A percentile compares a stretch with the other conserved stretches of the same genome.
Conservation (phyloP, 2,797 vertebrate genomes). For the Clarias fuscus region DNA sequence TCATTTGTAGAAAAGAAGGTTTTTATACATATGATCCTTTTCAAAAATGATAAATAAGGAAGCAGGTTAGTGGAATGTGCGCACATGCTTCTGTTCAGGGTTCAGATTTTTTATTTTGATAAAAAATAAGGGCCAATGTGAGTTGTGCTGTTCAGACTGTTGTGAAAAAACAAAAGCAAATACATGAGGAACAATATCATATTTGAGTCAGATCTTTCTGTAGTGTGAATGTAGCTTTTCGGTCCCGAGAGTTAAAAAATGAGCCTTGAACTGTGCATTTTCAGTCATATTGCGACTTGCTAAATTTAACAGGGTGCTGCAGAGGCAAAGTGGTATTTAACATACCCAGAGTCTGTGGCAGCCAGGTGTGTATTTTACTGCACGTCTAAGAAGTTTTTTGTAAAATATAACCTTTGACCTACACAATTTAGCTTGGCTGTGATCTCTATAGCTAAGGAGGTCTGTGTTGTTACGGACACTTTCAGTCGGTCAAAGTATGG, state of each 20-base stretch:
- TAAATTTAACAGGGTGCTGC: not conserved
- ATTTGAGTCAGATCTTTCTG: not conserved
- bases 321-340: not conserved
- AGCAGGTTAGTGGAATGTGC: not conserved
- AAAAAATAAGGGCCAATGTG: not conserved
- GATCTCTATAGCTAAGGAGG: slow-evolving; percentile 30
- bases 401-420: slow-evolving; percentile 47
- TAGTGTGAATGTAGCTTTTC: not conserved
- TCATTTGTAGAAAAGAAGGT: not conserved
- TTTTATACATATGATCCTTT: not conserved
- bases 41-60: not conserved
- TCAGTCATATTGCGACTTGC: not conserved
- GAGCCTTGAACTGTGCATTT: not conserved
- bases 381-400: slow-evolving; percentile 40
- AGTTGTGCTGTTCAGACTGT: not conserved
- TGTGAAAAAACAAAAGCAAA: not conserved
- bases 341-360: slow-evolving; percentile 44
- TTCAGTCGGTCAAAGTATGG: slow-evolving; percentile 25
- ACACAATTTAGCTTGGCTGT: not conserved
- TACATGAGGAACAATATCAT: not conserved
- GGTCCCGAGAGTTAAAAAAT: not conserved
- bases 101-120: not conserved
- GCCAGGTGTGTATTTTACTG: slow-evolving; percentile 51
- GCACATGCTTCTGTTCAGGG: not conserved
- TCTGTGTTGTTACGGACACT: slow-evolving; percentile 33